Conservation (phyloP, 1,140 invertebrate species). For the Planococcus citri region DNA sequence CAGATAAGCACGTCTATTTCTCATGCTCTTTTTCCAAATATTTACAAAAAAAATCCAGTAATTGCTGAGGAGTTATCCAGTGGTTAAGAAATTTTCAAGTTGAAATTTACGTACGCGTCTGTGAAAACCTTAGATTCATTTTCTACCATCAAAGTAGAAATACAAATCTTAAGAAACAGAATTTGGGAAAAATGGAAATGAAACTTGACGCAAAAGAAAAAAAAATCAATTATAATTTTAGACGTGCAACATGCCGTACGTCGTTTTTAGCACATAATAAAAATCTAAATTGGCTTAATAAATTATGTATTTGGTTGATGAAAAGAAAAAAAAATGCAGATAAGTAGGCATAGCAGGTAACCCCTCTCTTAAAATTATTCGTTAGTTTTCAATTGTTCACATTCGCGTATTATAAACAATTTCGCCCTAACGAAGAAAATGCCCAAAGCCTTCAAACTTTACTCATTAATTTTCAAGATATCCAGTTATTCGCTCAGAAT, state of each 20-base stretch:
- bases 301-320: too few relatives aligned
- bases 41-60: neutral
- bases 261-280: too few relatives aligned
- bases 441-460: too few relatives aligned
- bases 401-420: too few relatives aligned
- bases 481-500: too few relatives aligned
- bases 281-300: neutral
- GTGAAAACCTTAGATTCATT: neutral
- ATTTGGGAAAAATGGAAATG: neutral
- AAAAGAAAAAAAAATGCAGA: too few relatives aligned
- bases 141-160: neutral
- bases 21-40: too few relatives aligned
- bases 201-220: conserved; percentile 15
- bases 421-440: too few relatives aligned
- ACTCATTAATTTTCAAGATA: too few relatives aligned
- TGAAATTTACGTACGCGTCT: neutral
- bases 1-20: neutral
- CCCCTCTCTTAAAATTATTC: neutral
- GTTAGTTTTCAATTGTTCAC: too few relatives aligned
- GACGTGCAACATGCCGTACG: too few relatives aligned
- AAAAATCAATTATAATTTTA: neutral
- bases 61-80: neutral
- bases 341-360: conserved; percentile 10
- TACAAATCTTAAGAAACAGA: too few relatives aligned
- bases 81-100: neutral